Evolutionary conservation across 2,888 invertebrate genomes (phyloP), one percentile per base, ranked within the genome.

Genomic region (Hedya salicella): DNA sequence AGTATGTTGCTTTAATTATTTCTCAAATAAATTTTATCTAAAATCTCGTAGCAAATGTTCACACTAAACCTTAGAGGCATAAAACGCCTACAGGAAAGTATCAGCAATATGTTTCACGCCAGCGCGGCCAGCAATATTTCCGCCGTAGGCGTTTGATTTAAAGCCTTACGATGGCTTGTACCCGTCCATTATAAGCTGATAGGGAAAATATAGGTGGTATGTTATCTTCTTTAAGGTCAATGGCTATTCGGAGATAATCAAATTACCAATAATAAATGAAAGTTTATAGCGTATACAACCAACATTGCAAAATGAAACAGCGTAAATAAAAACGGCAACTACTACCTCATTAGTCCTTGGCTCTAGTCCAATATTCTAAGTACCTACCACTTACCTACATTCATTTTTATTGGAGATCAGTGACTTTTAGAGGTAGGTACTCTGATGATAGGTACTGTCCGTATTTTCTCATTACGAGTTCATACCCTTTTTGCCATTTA

Each of bases 71-170:
- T 36, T 1, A 16, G 25, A 36, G 14, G 13, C 3, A 14, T 36
- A 25, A 59, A 60, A 46, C 65, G 59, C 65, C 65, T 65, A 46
- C 19, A 52, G 30, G 19, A 60, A 53, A 48, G 36, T 65, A 44
- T 60, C 17, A 60, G 59, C 65, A 65, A 60, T 59, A 40, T 60
- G 52, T 59, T 52, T 52, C 14, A 14, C 14, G 59, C 8, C 46
- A 13, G 52, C 59, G 30, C 46, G 50, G 39, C 30, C 4, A 44
- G 30, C 36, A 30, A 17, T 30, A 17, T 59, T 65, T 44, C 59
- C 54, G 54, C 50, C 17, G 46, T 25, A 65, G 59, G 65, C 39
- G 65, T 53, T 60, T 65, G 56, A 63, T 48, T 30, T 65, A 59
- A 52, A 32, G 44, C 48, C 30, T 19, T 30, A 25, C 25, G 25